Conservation (phyloP, 35 echinoderm and acorn worm genomes). For the Lytechinus pictus region DNA sequence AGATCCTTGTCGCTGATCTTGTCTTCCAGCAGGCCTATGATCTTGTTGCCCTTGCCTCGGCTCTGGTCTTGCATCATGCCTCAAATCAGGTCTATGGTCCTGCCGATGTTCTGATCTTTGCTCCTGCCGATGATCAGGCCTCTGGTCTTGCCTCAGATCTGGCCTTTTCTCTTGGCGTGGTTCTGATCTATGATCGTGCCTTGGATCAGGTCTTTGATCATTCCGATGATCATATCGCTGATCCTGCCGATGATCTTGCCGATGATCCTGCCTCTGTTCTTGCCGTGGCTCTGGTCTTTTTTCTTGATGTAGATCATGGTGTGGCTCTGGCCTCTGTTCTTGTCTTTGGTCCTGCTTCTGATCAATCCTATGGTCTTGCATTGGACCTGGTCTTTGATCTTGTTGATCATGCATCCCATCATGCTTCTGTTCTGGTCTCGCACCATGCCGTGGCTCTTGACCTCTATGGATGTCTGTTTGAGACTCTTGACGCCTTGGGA, state of each 20-base stretch:
- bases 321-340: not conserved
- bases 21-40: not conserved
- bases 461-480: not conserved
- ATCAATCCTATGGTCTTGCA: conserved; percentile 24
- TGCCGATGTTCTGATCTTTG: not conserved
- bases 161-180: conserved; percentile 1
- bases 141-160: not conserved
- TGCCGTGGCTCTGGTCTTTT: not conserved
- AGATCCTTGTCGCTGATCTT: not conserved
- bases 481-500: conserved; percentile 27
- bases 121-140: not conserved
- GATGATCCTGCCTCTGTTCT: not conserved
- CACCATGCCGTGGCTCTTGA: not conserved
- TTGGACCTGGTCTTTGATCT: not conserved
- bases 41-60: not conserved
- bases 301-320: not conserved
- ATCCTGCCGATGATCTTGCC: not conserved
- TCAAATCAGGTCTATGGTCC: not conserved
- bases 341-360: conserved; percentile 48
- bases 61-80: conserved; percentile 23
- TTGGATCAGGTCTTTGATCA: not conserved
- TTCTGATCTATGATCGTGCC: not conserved
- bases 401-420: not conserved
- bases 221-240: not conserved
- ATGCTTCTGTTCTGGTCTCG: not conserved